Percentiles rank a stretch among this genome's conserved stretches.
These are phyloP conservation scores for Petaurus breviceps DNA, from an alignment of 2,113 vertebrate genomes.

Conservation along the genomic window DNA sequence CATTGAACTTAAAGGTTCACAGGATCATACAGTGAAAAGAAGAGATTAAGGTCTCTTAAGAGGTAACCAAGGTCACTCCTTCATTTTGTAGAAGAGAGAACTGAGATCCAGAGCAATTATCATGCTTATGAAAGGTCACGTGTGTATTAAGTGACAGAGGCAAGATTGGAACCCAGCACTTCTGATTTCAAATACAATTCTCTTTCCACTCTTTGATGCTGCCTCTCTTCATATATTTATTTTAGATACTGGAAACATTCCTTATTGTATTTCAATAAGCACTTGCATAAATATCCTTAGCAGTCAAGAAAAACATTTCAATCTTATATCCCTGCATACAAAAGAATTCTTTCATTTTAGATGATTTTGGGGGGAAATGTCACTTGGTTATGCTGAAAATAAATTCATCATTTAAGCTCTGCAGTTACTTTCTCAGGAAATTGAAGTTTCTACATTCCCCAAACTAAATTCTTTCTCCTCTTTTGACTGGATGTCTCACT, in stretches of 20 bases:
- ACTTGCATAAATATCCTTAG: too few relatives aligned
- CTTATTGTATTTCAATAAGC: not conserved
- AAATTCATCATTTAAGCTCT: not conserved
- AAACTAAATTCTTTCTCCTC: not conserved
- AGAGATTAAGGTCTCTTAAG: not conserved
- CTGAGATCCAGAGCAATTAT: not conserved
- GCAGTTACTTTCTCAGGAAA: constrained; percentile 9
- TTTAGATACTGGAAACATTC: not conserved
- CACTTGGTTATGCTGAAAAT: not conserved
- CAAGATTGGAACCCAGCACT: not conserved
- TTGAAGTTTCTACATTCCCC: not conserved
- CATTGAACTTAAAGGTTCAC: not conserved
- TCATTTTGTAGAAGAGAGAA: not conserved
- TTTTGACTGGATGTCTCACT: not conserved
- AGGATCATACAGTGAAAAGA: not conserved
- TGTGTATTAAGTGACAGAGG: not conserved
- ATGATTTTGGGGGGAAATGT: not conserved
- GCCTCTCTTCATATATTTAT: not conserved
- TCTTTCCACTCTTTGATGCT: not conserved
- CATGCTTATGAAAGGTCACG: not conserved
- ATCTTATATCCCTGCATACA: not conserved
- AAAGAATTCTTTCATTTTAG: not conserved
- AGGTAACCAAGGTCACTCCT: not conserved
- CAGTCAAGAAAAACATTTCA: not conserved
- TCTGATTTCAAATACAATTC: not conserved